phyloP scores from a whole-genome alignment of 2,797 vertebrate species.

The Enteromius paludinosus region DNA sequence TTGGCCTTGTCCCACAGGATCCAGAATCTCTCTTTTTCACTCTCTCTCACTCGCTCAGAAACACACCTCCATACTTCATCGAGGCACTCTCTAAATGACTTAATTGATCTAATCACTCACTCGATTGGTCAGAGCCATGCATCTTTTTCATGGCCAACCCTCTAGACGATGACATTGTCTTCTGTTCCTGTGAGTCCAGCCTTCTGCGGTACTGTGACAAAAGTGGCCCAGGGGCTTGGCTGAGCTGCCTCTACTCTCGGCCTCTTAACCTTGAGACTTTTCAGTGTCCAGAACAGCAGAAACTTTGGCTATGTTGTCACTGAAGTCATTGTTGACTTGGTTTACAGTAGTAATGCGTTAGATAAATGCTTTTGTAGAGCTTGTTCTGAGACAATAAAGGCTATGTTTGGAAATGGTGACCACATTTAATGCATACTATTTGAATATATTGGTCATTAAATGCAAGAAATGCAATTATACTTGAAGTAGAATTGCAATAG shows the following conservation, averaged over 20 bases:
- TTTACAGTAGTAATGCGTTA: background rate
- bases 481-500: no score
- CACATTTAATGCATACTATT: background rate
- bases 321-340: background rate
- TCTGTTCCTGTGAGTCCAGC: conserved; percentile 59
- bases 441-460: no score
- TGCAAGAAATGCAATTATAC: no score
- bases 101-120: conserved; percentile 83
- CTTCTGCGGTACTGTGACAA: conserved; percentile 51
- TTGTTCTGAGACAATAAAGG: background rate
- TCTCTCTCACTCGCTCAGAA: conserved; percentile 50
- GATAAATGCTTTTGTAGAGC: background rate
- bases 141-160: conserved; percentile 74
- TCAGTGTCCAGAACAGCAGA: conserved; percentile 13
- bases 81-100: conserved; percentile 64
- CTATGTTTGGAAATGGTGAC: background rate
- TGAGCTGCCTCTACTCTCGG: conserved; percentile 34
- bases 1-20: conserved; percentile 73
- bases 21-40: conserved; percentile 68
- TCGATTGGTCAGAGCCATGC: conserved; percentile 77
- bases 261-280: conserved; percentile 60
- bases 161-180: conserved; percentile 73
- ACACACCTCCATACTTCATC: conserved; percentile 60
- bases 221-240: conserved; percentile 40
- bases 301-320: background rate